These are phyloP conservation scores for Drosophila kanapiae DNA, from an alignment of 1,140 invertebrate species.

Conservation along the genomic window DNA sequence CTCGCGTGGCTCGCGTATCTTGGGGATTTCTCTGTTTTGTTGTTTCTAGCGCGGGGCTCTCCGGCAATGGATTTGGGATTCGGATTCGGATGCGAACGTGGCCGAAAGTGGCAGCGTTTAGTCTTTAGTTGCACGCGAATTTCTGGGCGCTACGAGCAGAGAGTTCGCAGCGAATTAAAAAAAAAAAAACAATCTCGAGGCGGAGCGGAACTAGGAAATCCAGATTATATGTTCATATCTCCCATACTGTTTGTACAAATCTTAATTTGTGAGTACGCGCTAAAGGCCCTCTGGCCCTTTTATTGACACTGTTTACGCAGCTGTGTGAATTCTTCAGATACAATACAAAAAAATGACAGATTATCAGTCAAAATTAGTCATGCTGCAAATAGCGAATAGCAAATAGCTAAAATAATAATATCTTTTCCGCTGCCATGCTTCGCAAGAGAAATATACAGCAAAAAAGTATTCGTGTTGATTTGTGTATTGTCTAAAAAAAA, in stretches of 20 bases:
- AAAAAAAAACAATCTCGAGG: constrained; percentile 23
- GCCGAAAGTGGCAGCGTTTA: constrained; percentile 81
- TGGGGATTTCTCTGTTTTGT: constrained; percentile 40
- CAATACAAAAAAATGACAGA: constrained; percentile 48
- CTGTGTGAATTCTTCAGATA: constrained; percentile 45
- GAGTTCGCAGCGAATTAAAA: constrained; percentile 62
- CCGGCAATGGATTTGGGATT: constrained; percentile 35
- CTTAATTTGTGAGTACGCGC: constrained; percentile 78
- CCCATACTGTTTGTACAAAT: constrained; percentile 79
- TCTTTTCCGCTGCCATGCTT: constrained; percentile 31
- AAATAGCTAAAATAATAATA: constrained; percentile 31
- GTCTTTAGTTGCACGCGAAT: constrained; percentile 82
- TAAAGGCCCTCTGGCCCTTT: constrained; percentile 26
- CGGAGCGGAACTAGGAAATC: constrained; percentile 54
- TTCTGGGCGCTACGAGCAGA: constrained; percentile 69
- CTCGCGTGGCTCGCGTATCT: constrained; percentile 32
- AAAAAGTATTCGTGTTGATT: constrained; percentile 36
- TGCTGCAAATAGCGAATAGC: constrained; percentile 31
- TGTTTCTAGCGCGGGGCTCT: constrained; percentile 32
- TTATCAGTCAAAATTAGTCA: constrained; percentile 42
- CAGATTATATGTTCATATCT: constrained; percentile 81
- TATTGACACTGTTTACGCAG: constrained; percentile 37
- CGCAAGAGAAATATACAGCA: constrained; percentile 24
- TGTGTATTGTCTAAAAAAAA: constrained; percentile 42
- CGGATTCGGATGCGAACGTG: constrained; percentile 55